phyloP scores from a whole-genome alignment of 2,113 vertebrate genomes.

The Trematocara macrostoma region DNA sequence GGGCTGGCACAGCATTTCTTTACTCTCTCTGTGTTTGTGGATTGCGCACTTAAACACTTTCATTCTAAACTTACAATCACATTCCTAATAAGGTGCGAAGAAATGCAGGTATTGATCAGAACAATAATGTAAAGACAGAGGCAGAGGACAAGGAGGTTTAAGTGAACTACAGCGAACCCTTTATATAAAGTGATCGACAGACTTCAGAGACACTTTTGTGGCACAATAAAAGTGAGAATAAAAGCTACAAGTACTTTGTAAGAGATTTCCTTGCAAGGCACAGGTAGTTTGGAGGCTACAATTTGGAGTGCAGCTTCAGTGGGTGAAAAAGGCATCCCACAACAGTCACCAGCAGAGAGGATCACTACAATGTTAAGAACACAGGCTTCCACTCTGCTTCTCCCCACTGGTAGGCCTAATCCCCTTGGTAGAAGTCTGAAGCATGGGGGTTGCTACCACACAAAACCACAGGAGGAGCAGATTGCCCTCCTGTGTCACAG shows the following conservation, averaged over 20 bases:
- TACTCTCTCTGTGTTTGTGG: not conserved
- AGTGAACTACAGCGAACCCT: not conserved
- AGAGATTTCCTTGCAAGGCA: not conserved
- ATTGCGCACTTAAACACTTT: conserved; percentile 7
- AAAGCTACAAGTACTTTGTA: conserved; percentile 1
- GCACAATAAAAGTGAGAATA: conserved; percentile 8
- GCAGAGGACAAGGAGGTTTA: not conserved
- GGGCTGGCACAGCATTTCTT: conserved; percentile 9
- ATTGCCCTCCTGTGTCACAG: conserved; percentile 1
- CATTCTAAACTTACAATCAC: not conserved
- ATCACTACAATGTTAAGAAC: conserved; percentile 28
- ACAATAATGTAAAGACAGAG: not conserved
- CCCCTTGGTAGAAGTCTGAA: conserved; percentile 31
- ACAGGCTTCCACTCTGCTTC: conserved; percentile 35
- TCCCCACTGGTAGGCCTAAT: conserved; percentile 43
- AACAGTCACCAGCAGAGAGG: conserved; percentile 21
- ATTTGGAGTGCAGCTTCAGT: not conserved
- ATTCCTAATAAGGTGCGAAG: not conserved
- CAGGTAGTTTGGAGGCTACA: not conserved
- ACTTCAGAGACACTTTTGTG: conserved; percentile 15
- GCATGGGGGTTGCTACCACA: conserved; percentile 38
- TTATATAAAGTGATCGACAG: not conserved
- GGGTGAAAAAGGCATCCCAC: conserved; percentile 2
- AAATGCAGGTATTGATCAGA: not conserved
- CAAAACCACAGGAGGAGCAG: conserved; percentile 39